Base-by-base conservation (phyloP, 2,888 invertebrate genomes). In the Ecliptopera silaceata region DNA sequence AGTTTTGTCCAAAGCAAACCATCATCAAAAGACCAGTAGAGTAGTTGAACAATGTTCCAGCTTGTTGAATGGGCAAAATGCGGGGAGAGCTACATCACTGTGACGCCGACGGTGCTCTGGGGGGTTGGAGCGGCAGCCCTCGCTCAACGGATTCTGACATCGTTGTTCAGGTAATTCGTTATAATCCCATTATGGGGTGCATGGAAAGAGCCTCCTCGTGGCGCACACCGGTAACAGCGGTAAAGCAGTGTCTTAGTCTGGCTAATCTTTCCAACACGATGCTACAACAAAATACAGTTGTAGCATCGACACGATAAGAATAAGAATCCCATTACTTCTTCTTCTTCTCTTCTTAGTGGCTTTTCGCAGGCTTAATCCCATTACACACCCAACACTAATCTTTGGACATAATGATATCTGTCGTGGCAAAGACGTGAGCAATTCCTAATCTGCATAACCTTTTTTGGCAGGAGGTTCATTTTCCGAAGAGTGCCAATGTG, bases 401-500 rank as follows among this genome's bases (percentile, higher is more conserved):
- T n/a, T n/a, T n/a, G n/a, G n/a, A n/a, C n/a, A 12, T 34, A 4
- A 26, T 26, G 26, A 6, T 31, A 31, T 31, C 31, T n/a, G 31
- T 11, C n/a, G 2, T 11, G 10, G n/a, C n/a, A n/a, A n/a, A n/a
- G n/a, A n/a, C n/a, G n/a, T n/a, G n/a, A n/a, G n/a, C n/a, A n/a
- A n/a, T n/a, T 4, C 13, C 34, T 17, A 20, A 34, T 34, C 36
- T 4, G 0, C 36, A 22, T 31, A 26, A 51, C 17, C 6, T 42
- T 17, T 22, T 34, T 51, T 51, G 12, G n/a, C 59, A 59, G 82
- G 32, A 69, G 88, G 42, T 89, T 84, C 68, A 61, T 89, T 58
- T 91, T 91, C 74, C 72, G 90, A 17, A 68, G 90, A 6, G 80
- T 86, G 12, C 86, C 89, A 4, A 59, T 84, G 4, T 90, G 91